phyloP scores from a whole-genome alignment of 2,888 invertebrate genomes.

The Onchidella celtica region DNA sequence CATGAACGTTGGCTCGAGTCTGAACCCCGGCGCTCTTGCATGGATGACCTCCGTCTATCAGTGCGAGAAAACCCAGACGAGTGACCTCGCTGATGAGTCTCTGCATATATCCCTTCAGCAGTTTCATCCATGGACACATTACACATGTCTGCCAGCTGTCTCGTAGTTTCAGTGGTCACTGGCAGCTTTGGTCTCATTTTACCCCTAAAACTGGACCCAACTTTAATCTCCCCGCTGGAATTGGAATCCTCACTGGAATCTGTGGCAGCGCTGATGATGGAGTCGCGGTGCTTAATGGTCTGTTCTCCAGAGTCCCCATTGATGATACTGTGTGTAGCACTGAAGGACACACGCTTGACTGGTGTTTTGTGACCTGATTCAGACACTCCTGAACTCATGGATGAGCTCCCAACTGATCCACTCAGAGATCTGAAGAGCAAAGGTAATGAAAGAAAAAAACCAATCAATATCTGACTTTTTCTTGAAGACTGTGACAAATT shows the following conservation, averaged over 20 bases:
- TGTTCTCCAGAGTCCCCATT: conserved; percentile 68
- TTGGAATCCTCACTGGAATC: conserved; percentile 75
- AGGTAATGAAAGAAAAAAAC: too few species aligned
- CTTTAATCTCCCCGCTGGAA: conserved; percentile 66
- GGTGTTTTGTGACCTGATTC: conserved; percentile 63
- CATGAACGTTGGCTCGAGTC: conserved; percentile 22
- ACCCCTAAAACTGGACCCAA: conserved; percentile 59
- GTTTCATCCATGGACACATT: conserved; percentile 68
- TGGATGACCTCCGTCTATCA: conserved; percentile 51
- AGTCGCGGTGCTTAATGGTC: conserved; percentile 69
- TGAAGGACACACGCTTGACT: conserved; percentile 75
- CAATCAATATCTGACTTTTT: too few species aligned
- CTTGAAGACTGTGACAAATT: too few species aligned
- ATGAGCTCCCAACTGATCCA: conserved; percentile 43
- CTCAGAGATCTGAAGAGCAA: conserved; percentile 36
- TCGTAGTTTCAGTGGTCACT: conserved; percentile 73
- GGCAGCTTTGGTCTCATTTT: conserved; percentile 73
- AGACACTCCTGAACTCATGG: conserved; percentile 20
- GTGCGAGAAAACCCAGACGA: conserved; percentile 45
- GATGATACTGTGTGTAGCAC: conserved; percentile 73
- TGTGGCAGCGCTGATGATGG: conserved; percentile 74
- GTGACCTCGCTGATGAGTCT: conserved; percentile 48
- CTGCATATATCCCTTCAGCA: conserved; percentile 55
- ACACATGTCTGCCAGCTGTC: conserved; percentile 74
- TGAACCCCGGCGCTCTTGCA: conserved; percentile 54